These are phyloP conservation scores for Scelioninae gen. 1 DNA, from an alignment of 2,888 invertebrate species.

Conservation along the genomic window DNA sequence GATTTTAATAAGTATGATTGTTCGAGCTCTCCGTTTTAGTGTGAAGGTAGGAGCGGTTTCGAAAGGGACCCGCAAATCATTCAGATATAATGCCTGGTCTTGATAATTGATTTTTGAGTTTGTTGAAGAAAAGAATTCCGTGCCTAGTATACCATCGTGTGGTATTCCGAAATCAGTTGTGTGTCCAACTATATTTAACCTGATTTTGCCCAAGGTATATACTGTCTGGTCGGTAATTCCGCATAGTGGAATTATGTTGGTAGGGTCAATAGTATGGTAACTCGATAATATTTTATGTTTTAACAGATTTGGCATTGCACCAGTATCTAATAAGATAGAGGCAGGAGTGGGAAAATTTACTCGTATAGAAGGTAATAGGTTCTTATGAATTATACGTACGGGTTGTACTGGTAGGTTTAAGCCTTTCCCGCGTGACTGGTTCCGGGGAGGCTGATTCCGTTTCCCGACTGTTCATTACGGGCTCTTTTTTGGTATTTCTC, in stretches of 20 bases:
- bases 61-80: not conserved
- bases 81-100: not conserved
- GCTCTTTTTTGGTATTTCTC: slow-evolving; percentile 10
- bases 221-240: slow-evolving; percentile 22
- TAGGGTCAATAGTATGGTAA: not conserved
- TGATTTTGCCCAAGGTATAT: slow-evolving; percentile 20
- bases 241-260: not conserved
- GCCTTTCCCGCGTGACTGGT: not conserved
- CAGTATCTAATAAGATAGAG: slow-evolving; percentile 26
- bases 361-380: slow-evolving; percentile 5
- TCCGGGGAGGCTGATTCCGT: slow-evolving; percentile 22
- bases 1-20: not conserved
- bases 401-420: slow-evolving; percentile 2
- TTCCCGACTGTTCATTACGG: not conserved
- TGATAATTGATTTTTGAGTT: slow-evolving; percentile 22
- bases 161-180: slow-evolving; percentile 15
- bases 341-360: not conserved
- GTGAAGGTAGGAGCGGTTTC: not conserved
- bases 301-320: slow-evolving; percentile 34
- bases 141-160: slow-evolving; percentile 29
- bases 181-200: slow-evolving; percentile 2
- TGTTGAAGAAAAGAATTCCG: slow-evolving; percentile 7
- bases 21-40: not conserved
- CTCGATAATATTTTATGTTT: slow-evolving; percentile 2
- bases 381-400: not conserved